A percentile compares a stretch with the other conserved stretches of the same genome.
These are phyloP conservation scores for Ectropis crepuscularia DNA, from an alignment of 2,888 invertebrate genomes.

Conservation along the genomic window DNA sequence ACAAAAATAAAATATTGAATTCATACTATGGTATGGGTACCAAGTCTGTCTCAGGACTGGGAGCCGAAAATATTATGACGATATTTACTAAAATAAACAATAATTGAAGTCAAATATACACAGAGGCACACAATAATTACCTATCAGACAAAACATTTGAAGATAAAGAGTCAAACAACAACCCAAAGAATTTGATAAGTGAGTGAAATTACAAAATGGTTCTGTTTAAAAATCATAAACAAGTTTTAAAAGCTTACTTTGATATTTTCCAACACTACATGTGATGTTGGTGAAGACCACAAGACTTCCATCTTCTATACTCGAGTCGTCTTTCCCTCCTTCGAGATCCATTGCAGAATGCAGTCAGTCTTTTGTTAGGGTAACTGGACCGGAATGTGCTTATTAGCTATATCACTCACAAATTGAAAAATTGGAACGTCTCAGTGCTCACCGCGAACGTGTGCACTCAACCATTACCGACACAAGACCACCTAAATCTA, in stretches of 20 bases:
- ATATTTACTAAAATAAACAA: no score
- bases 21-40: no score
- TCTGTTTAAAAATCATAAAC: no score
- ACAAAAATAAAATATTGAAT: no score
- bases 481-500: neutral
- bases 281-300: conserved; percentile 59
- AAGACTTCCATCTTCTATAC: conserved; percentile 66
- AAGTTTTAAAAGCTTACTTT: conserved; percentile 8
- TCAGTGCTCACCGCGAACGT: conserved; percentile 33
- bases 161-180: no score
- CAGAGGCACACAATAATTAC: no score
- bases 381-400: conserved; percentile 49
- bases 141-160: no score
- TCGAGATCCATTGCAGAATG: conserved; percentile 67
- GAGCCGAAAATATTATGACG: no score
- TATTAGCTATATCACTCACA: conserved; percentile 48
- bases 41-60: no score
- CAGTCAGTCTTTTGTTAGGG: conserved; percentile 33
- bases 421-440: conserved; percentile 62
- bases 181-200: no score
- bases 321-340: conserved; percentile 62
- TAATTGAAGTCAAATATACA: no score
- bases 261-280: conserved; percentile 17
- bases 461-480: conserved; percentile 15
- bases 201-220: no score